Evolutionary conservation across 2,888 invertebrate genomes (phyloP), one percentile per base, ranked within the genome.

Genomic region (Amphipyra berbera): DNA sequence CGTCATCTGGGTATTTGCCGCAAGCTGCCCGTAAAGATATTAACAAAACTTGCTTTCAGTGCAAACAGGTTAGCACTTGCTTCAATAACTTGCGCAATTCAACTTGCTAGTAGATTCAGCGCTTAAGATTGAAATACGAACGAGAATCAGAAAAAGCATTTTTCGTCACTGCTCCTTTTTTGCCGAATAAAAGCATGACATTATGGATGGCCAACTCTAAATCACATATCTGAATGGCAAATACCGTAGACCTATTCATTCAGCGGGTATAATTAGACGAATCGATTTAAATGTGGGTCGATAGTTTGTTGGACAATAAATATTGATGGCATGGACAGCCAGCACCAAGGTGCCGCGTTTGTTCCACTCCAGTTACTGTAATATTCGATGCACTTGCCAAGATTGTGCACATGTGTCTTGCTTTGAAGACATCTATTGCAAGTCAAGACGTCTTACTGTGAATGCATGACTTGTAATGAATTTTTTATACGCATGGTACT

Each of bases 321-420:
- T 81, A 75, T 75, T 64, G 71, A 73, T 66, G 74, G 76, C 59
- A 79, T 76, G 73, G 76, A 79, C 82, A 81, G 80, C 60, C 61
- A 71, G 59, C 66, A 61, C 52, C 77, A 78, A 86, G 81, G 82
- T 82, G 78, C 75, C 73, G 63, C 69, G 57, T 67, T 64, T 54
- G 86, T 86, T 87, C 84, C 86, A 86, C 83, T 84, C 88, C 85
- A 88, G 80, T 88, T 89, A 77, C 72, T 53, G 50, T 76, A 64
- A 82, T 82, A 82, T 77, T 75, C 78, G 71, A 47, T 68, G 66
- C 78, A 75, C 79, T 81, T 88, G 88, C 87, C 87, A 86, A 88
- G 50, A 68, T 44, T 49, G 37, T 37, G 47, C 50, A 35, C 46
- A 47, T 57, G 66, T 71, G 59, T 56, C 33, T 55, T 14, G 55